phyloP scores from a whole-genome alignment of 2,113 vertebrate genomes.

The Anthoscopus minutus region DNA sequence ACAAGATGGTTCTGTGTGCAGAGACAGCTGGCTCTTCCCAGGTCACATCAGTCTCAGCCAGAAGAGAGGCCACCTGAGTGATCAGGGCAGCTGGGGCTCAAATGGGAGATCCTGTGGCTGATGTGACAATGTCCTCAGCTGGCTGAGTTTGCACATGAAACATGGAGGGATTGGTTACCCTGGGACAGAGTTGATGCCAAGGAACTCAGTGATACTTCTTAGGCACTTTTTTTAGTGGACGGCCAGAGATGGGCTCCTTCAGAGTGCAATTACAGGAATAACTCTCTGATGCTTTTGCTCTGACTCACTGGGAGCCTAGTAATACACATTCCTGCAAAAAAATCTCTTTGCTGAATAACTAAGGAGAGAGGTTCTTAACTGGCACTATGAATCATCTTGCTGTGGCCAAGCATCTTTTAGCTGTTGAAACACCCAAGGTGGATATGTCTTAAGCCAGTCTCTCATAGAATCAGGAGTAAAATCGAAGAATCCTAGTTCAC shows the following conservation, averaged over 20 bases:
- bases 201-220: neutral
- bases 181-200: neutral
- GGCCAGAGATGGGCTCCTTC: neutral
- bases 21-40: neutral
- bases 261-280: neutral
- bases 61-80: neutral
- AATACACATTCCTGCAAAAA: neutral
- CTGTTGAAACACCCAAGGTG: neutral
- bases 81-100: neutral
- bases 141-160: neutral
- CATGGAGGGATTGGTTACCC: neutral
- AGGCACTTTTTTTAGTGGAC: neutral
- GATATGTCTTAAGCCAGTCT: neutral
- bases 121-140: neutral
- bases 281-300: neutral
- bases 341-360: neutral
- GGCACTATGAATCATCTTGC: neutral
- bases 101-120: neutral
- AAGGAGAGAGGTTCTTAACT: neutral
- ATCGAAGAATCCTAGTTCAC: neutral
- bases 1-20: too few relatives aligned
- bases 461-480: neutral
- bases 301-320: neutral
- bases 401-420: neutral
- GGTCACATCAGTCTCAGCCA: neutral